Evolutionary conservation across 2,888 invertebrate species (phyloP), one percentile per base, ranked within the genome.

Genomic region (Lymantria monacha): DNA sequence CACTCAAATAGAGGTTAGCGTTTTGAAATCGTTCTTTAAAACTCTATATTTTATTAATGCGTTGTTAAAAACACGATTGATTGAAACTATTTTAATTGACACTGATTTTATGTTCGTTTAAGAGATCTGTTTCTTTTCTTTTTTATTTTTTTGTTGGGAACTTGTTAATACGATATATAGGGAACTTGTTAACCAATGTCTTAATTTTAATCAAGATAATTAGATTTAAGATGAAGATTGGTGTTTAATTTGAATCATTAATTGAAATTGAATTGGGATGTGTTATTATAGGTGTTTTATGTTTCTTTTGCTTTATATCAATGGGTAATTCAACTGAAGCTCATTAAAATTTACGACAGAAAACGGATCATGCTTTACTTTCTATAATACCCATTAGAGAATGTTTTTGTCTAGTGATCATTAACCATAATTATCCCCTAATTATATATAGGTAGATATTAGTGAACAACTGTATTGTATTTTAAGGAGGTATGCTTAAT

Each of bases 61-160:
- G 41, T 38, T 53, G 48, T 56, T 33, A 12, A 40, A 55, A 31
- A 31, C 47, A 54, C 52, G 52, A 55, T 57, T 55, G 48, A 14
- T 49, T 52, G n/a, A 33, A 68, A 57, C 50, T 48, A 62, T 69
- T 60, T 59, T 63, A 66, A 62, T 69, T 67, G 45, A 48, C 52
- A 61, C 57, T 61, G 60, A 61, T 68, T 59, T 66, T 65, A 69
- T 14, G 31, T 33, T 38, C 44, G 12, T 59, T 57, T 22, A 50
- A 47, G 43, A 51, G 36, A 46, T 53, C 55, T 42, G 41, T 55
- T 61, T 63, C 44, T 33, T 63, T n/a, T n/a, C n/a, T n/a, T n/a
- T n/a, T n/a, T n/a, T n/a, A n/a, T n/a, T n/a, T n/a, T n/a, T n/a
- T n/a, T n/a, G n/a, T 48, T 33, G 40, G 46, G 53, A 51, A 52